phyloP scores from a whole-genome alignment of 2,888 invertebrate genomes.

The Phengaris arion region DNA sequence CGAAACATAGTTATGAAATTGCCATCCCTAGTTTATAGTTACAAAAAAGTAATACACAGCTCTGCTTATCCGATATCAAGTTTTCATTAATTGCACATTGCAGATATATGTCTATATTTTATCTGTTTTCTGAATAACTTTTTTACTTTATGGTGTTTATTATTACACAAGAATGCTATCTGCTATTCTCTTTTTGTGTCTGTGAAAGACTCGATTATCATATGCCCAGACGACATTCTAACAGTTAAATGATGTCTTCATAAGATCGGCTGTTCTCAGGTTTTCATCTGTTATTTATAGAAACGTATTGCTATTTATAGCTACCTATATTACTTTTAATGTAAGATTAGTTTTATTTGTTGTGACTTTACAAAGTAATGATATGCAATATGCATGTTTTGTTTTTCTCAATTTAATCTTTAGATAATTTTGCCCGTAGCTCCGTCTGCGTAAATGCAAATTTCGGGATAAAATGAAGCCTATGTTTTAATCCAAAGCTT shows the following conservation, averaged over 20 bases:
- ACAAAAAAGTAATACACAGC: not conserved
- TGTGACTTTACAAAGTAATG: not conserved
- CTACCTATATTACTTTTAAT: not conserved
- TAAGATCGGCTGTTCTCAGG: conserved; percentile 1
- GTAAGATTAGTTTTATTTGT: not conserved
- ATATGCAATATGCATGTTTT: not conserved
- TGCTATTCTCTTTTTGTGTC: conserved; percentile 25
- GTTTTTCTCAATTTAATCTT: too few species aligned
- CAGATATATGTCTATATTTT: not conserved
- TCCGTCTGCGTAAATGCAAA: too few species aligned
- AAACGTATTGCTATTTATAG: conserved; percentile 16
- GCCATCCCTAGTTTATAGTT: not conserved
- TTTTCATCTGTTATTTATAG: conserved; percentile 12
- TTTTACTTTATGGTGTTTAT: conserved; percentile 29
- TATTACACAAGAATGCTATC: conserved; percentile 21
- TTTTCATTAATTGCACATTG: conserved; percentile 4
- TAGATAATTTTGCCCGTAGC: too few species aligned
- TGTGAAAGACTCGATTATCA: conserved; percentile 17
- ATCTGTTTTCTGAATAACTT: conserved; percentile 13
- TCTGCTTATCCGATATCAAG: conserved; percentile 8
- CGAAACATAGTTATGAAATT: not conserved
- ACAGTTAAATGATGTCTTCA: conserved; percentile 20
- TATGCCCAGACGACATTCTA: conserved; percentile 19
- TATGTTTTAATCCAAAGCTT: too few species aligned
- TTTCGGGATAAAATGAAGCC: too few species aligned